Conservation (phyloP, 2,113 vertebrate genomes). For the Perca flavescens region DNA sequence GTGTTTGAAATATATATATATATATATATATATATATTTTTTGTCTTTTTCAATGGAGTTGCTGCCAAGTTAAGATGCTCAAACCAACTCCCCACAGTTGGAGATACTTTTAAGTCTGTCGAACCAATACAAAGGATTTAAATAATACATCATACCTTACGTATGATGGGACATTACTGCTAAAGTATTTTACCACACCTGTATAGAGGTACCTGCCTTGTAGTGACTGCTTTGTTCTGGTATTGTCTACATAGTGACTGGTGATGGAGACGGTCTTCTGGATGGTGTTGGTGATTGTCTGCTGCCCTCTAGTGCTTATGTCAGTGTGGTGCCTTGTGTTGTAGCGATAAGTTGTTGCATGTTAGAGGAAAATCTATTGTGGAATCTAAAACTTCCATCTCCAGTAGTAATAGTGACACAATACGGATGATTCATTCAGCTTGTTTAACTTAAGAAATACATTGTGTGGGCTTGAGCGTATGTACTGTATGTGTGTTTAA, state of each 20-base stretch:
- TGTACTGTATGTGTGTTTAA: neutral
- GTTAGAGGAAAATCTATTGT: neutral
- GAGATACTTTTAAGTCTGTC: neutral
- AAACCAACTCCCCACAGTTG: neutral
- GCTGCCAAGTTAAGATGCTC: neutral
- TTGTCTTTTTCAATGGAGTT: neutral
- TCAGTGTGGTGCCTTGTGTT: neutral
- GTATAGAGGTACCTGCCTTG: neutral
- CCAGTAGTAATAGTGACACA: slow-evolving; percentile 1
- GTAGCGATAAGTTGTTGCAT: neutral
- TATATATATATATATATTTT: no score
- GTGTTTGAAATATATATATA: neutral
- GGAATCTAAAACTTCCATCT: slow-evolving; percentile 10
- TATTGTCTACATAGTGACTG: neutral
- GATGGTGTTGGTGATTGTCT: slow-evolving; percentile 25
- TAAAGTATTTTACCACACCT: neutral
- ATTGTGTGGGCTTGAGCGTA: neutral
- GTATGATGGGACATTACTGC: neutral
- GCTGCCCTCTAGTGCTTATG: slow-evolving; percentile 70
- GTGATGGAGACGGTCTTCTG: neutral
- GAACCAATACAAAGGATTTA: neutral
- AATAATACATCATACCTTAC: neutral
- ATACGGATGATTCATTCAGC: slow-evolving; percentile 28
- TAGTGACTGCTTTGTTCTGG: neutral
- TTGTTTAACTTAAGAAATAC: neutral